Evolutionary conservation across 1,140 invertebrate species (phyloP).

Genomic region (Medauroidea extradentata): DNA sequence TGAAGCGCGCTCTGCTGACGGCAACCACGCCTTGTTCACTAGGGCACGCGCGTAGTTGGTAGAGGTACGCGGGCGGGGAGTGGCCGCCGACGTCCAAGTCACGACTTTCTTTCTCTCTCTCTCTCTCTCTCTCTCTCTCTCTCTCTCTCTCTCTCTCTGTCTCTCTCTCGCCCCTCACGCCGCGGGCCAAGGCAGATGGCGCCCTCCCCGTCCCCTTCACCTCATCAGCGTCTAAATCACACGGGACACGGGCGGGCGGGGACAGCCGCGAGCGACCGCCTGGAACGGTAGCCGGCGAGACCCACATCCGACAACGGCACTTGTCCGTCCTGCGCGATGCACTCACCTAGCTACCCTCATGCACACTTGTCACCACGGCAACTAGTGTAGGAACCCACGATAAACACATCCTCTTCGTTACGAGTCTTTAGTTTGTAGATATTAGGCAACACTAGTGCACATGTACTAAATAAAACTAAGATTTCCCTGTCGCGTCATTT

Average conservation of each 20-base stretch:
- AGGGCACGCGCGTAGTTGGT: neutral
- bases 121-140: constrained; percentile 25
- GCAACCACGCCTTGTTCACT: constrained; percentile 23
- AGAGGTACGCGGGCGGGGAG: constrained; percentile 6
- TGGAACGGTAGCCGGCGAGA: constrained; percentile 40
- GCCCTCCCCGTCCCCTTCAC: constrained; percentile 5
- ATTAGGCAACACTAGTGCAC: too few relatives aligned
- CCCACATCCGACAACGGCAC: neutral
- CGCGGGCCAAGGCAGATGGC: constrained; percentile 1
- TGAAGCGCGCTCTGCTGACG: constrained; percentile 39
- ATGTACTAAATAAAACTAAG: too few relatives aligned
- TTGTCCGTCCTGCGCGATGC: constrained; percentile 35
- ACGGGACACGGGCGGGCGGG: constrained; percentile 36
- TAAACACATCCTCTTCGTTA: too few relatives aligned
- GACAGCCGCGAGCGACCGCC: constrained; percentile 41
- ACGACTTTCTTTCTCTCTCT: constrained; percentile 14
- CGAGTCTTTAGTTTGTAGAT: too few relatives aligned
- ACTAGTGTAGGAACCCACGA: too few relatives aligned
- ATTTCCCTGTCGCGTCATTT: too few relatives aligned
- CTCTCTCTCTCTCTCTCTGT: constrained; percentile 22
- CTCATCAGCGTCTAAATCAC: neutral
- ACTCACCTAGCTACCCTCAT: constrained; percentile 39
- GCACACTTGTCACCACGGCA: too few relatives aligned
- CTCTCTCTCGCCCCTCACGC: constrained; percentile 21
- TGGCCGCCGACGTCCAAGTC: constrained; percentile 7